Evolutionary conservation across 1,140 invertebrate genomes (phyloP), one percentile per base, ranked within the genome.

Genomic region (Argopecten irradians): DNA sequence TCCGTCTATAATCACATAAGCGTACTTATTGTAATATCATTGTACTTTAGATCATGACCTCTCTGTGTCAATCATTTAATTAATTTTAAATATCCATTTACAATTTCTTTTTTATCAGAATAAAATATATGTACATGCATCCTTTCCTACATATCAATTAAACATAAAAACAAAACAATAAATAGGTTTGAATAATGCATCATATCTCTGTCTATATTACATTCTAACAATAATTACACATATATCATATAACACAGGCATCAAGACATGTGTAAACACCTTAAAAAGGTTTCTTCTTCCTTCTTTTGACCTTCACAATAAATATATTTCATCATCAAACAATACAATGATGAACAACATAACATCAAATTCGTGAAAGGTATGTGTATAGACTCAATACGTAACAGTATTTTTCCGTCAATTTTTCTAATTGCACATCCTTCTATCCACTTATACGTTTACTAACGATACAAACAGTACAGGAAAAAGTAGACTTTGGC

Each of bases 71-170:
- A 46, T 46, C 43, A 3, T 3, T 8, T 3, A 71, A 71, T 28
- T 28, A 71, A 8, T 28, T 71, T 71, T 28, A 5, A 1, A 28
- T 16, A 71, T 28, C n/a, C 22, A 28, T 71, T 16, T 28, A 71
- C 1, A 28, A n/a, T 71, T 28, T n/a, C n/a, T n/a, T n/a, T n/a
- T n/a, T 71, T 1, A 28, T 71, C 55, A 71, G 55, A 71, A 71
- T 71, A n/a, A 71, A 71, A 71, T 71, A 71, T 71, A 71, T 71
- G 55, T 71, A 71, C 55, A 71, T 71, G 55, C 22, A 71, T 28
- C 13, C 28, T 71, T 71, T 71, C n/a, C 28, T 11, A 28, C n/a
- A 71, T 7, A 71, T 28, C 55, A n/a, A 16, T 71, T 71, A 71
- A 16, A 71, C 55, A 71, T 5, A 22, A 71, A 71, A 71, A 71